Percentiles rank a stretch among this genome's conserved stretches.
Conservation (phyloP, 2,888 invertebrate genomes). For the Aromia moschata region DNA sequence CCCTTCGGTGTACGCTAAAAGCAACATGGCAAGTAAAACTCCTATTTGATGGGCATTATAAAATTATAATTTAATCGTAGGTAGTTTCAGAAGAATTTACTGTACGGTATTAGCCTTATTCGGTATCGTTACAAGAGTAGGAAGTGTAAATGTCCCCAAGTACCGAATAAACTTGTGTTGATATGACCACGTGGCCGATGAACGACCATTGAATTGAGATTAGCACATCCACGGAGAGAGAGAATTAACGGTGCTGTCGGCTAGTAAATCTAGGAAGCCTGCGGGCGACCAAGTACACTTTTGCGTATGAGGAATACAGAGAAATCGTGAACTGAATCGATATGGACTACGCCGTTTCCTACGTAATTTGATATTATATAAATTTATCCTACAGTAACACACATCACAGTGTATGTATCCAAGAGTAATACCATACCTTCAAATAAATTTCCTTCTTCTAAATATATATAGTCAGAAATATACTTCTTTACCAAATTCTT, state of each 20-base stretch:
- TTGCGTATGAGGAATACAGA: constrained; percentile 1
- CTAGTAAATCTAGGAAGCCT: constrained; percentile 36
- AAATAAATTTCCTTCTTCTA: too few species aligned
- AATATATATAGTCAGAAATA: too few species aligned
- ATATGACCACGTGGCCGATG: constrained; percentile 36
- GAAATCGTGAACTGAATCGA: constrained; percentile 3
- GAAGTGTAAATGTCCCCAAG: constrained; percentile 40
- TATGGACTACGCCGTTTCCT: not conserved
- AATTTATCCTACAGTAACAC: not conserved
- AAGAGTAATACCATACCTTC: too few species aligned
- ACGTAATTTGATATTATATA: constrained; percentile 1
- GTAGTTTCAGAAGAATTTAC: constrained; percentile 36
- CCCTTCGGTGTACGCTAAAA: not conserved
- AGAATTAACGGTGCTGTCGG: constrained; percentile 41
- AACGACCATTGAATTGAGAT: constrained; percentile 40
- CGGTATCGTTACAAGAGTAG: constrained; percentile 38
- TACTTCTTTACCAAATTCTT: too few species aligned
- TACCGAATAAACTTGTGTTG: constrained; percentile 36
- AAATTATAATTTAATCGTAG: constrained; percentile 38
- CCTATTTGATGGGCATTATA: constrained; percentile 33
- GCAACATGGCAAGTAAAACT: constrained; percentile 9
- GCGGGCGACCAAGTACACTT: constrained; percentile 32
- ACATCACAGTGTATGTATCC: too few species aligned
- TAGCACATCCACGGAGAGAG: constrained; percentile 35
- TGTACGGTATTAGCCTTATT: constrained; percentile 39